Evolutionary conservation across 2,888 invertebrate species (phyloP).

Genomic region (Teleogryllus oceanicus): DNA sequence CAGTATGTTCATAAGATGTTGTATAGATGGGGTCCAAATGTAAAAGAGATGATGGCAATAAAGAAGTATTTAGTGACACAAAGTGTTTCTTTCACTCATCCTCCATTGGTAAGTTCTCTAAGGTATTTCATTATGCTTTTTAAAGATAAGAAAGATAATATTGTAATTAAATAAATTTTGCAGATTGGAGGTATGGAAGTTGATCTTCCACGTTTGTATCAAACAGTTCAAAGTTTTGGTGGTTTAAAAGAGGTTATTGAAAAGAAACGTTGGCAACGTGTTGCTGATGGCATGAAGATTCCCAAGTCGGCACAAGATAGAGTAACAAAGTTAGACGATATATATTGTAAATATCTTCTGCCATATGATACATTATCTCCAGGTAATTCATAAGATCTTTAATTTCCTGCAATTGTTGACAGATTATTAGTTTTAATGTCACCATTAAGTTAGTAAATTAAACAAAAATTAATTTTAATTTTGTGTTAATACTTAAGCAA

Average conservation of each 20-base stretch:
- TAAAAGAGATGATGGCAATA: conserved; percentile 80
- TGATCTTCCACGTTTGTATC: conserved; percentile 80
- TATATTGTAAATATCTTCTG: conserved; percentile 86
- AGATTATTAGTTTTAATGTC: too few relatives aligned
- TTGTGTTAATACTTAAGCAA: too few relatives aligned
- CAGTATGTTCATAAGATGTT: conserved; percentile 87
- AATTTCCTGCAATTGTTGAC: too few relatives aligned
- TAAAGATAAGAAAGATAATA: not conserved
- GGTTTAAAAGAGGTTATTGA: conserved; percentile 83
- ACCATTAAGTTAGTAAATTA: too few relatives aligned
- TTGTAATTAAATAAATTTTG: conserved; percentile 20
- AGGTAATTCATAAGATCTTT: conserved; percentile 48
- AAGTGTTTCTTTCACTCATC: conserved; percentile 67
- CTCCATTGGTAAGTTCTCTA: conserved; percentile 66
- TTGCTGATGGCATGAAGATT: conserved; percentile 85
- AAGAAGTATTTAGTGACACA: conserved; percentile 75
- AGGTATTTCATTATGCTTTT: not conserved
- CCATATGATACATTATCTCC: conserved; percentile 82
- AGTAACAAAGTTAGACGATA: conserved; percentile 77
- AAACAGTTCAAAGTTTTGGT: conserved; percentile 78
- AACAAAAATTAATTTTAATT: too few relatives aligned
- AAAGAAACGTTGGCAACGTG: conserved; percentile 81
- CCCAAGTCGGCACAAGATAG: conserved; percentile 75
- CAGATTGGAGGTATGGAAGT: conserved; percentile 88
- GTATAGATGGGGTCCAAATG: conserved; percentile 84